Conservation (phyloP, 2,113 vertebrate genomes). For the Peromyscus californicus region DNA sequence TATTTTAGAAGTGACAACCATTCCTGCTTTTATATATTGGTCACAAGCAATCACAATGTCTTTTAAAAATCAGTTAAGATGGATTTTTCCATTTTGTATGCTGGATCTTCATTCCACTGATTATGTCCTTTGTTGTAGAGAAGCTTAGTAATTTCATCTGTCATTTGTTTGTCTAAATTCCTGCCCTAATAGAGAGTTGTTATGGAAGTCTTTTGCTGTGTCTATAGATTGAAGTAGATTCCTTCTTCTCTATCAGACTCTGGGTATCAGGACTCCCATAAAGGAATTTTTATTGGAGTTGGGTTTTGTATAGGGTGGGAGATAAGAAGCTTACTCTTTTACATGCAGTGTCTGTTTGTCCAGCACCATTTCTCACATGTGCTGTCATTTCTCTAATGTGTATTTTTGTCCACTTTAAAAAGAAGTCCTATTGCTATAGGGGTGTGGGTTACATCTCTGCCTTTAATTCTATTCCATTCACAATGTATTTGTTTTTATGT, state of each 20-base stretch:
- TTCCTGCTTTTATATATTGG: not conserved
- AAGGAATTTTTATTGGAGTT: not conserved
- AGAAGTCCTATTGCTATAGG: not conserved
- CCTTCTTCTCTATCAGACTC: not conserved
- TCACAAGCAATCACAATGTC: not conserved
- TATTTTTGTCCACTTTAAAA: not conserved
- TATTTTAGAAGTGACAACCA: not conserved
- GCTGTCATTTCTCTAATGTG: not conserved
- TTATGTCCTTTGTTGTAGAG: not conserved
- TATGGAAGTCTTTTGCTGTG: not conserved
- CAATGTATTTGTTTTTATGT: not conserved
- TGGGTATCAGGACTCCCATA: not conserved
- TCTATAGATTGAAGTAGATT: not conserved
- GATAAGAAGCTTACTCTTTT: not conserved
- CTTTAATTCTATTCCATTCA: not conserved
- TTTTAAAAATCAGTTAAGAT: not conserved
- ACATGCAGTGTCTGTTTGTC: not conserved
- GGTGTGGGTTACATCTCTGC: not conserved
- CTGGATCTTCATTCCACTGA: not conserved
- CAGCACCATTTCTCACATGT: accelerated
- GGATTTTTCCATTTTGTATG: not conserved
- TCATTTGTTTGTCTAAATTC: not conserved
- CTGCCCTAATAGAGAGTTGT: not conserved
- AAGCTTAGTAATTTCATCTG: not conserved
- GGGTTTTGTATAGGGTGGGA: not conserved